These are phyloP conservation scores for Polypterus senegalus DNA, from an alignment of 2,113 vertebrate genomes.

Conservation along the genomic window DNA sequence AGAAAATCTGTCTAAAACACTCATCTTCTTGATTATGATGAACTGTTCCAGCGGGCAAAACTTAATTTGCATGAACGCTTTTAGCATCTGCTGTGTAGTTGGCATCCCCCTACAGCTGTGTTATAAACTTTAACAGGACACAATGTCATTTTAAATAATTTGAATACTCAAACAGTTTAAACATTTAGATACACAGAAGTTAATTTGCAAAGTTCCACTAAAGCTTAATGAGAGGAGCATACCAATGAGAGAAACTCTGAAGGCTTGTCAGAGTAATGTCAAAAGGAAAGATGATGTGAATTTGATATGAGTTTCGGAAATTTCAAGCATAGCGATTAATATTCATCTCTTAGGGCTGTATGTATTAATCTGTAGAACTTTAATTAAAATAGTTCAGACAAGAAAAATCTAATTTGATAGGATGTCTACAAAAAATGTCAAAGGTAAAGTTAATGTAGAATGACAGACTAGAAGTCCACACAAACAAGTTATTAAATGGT, in stretches of 20 bases:
- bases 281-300: slow-evolving; percentile 3
- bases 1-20: slow-evolving; percentile 1
- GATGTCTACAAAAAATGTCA: slow-evolving; percentile 1
- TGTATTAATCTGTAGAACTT: slow-evolving; percentile 3
- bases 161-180: neutral
- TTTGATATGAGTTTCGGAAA: slow-evolving; percentile 8
- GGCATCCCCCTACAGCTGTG: neutral
- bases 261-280: neutral
- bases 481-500: slow-evolving; percentile 3
- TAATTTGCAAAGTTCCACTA: neutral
- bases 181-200: neutral
- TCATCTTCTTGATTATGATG: slow-evolving; percentile 1
- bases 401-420: slow-evolving; percentile 6
- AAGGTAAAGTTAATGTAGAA: slow-evolving; percentile 4
- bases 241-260: neutral
- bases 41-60: slow-evolving; percentile 1
- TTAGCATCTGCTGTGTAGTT: neutral
- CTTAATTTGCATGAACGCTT: neutral
- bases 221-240: neutral
- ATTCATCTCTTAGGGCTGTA: neutral
- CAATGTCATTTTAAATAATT: neutral
- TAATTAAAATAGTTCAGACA: slow-evolving; percentile 6
- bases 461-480: slow-evolving; percentile 10
- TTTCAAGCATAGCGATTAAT: slow-evolving; percentile 1
- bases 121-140: neutral